Conservation (phyloP, 2,797 vertebrate species). For the Anguilla pacifica region DNA sequence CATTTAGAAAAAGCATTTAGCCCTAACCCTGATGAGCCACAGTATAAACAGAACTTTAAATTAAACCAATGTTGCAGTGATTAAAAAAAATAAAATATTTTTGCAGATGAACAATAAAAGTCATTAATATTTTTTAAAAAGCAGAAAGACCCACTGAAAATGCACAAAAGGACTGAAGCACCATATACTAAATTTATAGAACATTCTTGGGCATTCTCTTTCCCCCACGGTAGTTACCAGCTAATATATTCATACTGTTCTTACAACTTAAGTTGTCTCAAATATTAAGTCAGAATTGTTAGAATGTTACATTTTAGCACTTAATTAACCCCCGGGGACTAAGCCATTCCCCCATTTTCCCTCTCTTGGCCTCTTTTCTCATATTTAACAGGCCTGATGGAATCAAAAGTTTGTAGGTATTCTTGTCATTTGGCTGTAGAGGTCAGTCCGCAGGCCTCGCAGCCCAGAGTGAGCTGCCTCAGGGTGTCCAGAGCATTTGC, state of each 20-base stretch:
- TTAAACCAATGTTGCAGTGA: background rate
- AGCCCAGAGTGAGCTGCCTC: constrained; percentile 91
- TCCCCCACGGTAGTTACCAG: background rate
- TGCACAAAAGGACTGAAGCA: background rate
- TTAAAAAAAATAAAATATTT: background rate
- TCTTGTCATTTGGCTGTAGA: constrained; percentile 30
- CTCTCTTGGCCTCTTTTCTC: background rate
- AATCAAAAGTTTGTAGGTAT: background rate
- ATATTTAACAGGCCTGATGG: background rate
- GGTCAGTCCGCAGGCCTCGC: constrained; percentile 85
- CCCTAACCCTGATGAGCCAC: background rate
- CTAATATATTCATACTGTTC: background rate
- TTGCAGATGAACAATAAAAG: background rate
- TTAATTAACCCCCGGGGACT: background rate
- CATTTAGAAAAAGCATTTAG: too few species aligned
- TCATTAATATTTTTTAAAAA: background rate
- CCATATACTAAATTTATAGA: background rate
- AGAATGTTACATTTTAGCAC: background rate
- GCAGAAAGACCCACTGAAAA: background rate
- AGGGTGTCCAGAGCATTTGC: constrained; percentile 88
- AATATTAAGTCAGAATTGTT: background rate
- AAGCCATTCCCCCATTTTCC: background rate
- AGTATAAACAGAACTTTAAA: background rate
- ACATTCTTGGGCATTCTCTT: background rate
- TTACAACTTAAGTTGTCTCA: background rate